These are phyloP conservation scores for Empidonax traillii DNA, from an alignment of 2,113 vertebrate genomes.

Conservation along the genomic window DNA sequence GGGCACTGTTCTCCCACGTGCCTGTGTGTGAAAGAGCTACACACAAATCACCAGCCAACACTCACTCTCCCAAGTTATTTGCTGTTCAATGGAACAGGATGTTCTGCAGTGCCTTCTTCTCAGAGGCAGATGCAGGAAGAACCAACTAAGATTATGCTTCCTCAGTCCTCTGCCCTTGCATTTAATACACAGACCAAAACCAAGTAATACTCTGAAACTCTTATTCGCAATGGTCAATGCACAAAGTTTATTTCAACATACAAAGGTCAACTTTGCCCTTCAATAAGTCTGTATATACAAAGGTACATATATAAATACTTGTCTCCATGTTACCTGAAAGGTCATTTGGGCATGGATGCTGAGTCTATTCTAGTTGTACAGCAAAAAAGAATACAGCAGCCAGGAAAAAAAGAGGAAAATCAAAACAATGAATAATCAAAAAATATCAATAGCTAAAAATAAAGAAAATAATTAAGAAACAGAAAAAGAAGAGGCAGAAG, in stretches of 20 bases:
- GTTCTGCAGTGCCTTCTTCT: not conserved
- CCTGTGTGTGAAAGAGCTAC: not conserved
- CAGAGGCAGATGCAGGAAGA: not conserved
- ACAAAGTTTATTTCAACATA: not conserved
- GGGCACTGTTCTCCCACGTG: not conserved
- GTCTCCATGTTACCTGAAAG: not conserved
- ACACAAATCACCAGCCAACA: not conserved
- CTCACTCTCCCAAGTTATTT: not conserved
- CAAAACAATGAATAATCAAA: not conserved
- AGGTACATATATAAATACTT: not conserved
- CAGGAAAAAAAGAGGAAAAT: not conserved
- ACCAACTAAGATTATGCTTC: not conserved
- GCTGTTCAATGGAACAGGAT: rapidly evolving
- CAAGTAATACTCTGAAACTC: not conserved
- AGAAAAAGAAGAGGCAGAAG: not conserved
- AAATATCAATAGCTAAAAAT: not conserved
- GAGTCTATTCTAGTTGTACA: not conserved
- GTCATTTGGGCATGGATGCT: not conserved
- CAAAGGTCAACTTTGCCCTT: not conserved
- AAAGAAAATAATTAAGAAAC: not conserved
- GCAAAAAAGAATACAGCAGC: not conserved
- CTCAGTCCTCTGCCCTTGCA: not conserved
- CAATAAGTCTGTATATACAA: not conserved
- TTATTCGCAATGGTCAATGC: not conserved
- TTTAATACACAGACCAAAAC: not conserved